Evolutionary conservation across 2,113 vertebrate genomes (phyloP), one percentile per base, ranked within the genome.

Genomic region (Platichthys stellatus): DNA sequence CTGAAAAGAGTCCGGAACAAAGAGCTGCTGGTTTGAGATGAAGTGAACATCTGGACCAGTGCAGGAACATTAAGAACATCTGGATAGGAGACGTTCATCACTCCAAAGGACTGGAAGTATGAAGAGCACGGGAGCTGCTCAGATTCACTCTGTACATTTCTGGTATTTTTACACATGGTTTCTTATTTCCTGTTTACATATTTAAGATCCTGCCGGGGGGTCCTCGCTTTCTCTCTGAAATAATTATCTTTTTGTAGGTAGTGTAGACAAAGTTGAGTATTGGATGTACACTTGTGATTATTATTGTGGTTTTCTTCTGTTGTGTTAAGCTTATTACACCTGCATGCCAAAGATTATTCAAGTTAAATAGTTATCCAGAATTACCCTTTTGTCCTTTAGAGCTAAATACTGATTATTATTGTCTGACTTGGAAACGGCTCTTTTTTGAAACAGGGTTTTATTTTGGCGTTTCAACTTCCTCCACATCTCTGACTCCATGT

Each of bases 171-270:
- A 78, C 81, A 84, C 64, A 69, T 66, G 0, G 31, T 88, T 85
- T 81, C 78, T 80, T 83, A 87, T 88, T 88, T 88, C 53, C 17
- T 69, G 69, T 89, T 87, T 84, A 86, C 76, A 82, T 90, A 84
- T 82, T 80, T 59, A 60, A 63, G 63, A 72, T 72, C 79, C 59
- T 24, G 21, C 53, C 2, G 2, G n/a, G 13, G 78, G 74, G 68
- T 83, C 83, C 56, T 51, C 76, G 67, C 75, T 83, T 71, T 75
- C 54, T 87, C 69, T 88, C 56, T 56, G 10, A 63, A 9, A 10
- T 2, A 2, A 38, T 28, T 13, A 78, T 47, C 47, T 83, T 84
- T 90, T 86, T 90, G 7, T 89, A 84, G 76, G 60, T 91, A 20
- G 18, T 69, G 73, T 85, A 77, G 83, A 78, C 58, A 38, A 45